phyloP scores from a whole-genome alignment of 2,888 invertebrate species.

The Lepidochitona cinerea region DNA sequence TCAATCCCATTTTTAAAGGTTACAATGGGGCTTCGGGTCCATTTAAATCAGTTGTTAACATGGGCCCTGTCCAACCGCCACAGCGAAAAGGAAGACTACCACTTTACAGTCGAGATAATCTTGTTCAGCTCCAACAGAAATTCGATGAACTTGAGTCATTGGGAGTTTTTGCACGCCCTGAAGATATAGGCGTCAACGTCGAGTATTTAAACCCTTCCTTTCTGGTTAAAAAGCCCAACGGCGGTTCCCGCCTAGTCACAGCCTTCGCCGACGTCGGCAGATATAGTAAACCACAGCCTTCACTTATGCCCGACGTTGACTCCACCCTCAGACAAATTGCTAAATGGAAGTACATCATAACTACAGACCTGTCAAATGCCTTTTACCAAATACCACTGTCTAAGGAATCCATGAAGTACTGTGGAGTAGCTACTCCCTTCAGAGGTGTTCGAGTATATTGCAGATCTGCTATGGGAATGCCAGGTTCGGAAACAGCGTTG shows the following conservation, averaged over 20 bases:
- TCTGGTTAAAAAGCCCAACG: slow-evolving; percentile 33
- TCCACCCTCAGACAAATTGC: slow-evolving; percentile 26
- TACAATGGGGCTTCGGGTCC: slow-evolving; percentile 36
- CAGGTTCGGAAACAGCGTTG: slow-evolving; percentile 38
- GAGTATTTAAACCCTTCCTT: slow-evolving; percentile 48
- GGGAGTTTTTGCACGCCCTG: slow-evolving; percentile 34
- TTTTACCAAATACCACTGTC: slow-evolving; percentile 43
- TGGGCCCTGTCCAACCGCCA: slow-evolving; percentile 42
- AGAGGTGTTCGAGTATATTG: slow-evolving; percentile 37
- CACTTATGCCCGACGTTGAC: slow-evolving; percentile 23
- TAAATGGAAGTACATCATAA: slow-evolving; percentile 39
- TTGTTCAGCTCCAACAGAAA: slow-evolving; percentile 33
- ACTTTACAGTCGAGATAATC: slow-evolving; percentile 33
- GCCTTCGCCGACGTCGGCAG: slow-evolving; percentile 26
- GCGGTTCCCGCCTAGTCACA: slow-evolving; percentile 36
- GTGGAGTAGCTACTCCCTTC: slow-evolving; percentile 42
- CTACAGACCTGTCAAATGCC: slow-evolving; percentile 31
- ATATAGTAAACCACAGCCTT: slow-evolving; percentile 27
- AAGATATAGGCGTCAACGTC: slow-evolving; percentile 25
- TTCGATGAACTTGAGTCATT: slow-evolving; percentile 40
- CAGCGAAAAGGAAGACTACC: slow-evolving; percentile 41
- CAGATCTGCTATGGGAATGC: slow-evolving; percentile 47
- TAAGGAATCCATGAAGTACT: slow-evolving; percentile 39
- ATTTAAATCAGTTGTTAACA: slow-evolving; percentile 38
- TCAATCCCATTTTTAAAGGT: slow-evolving; percentile 26